phyloP scores from a whole-genome alignment of 2,888 invertebrate genomes.

The Tipula helvola region DNA sequence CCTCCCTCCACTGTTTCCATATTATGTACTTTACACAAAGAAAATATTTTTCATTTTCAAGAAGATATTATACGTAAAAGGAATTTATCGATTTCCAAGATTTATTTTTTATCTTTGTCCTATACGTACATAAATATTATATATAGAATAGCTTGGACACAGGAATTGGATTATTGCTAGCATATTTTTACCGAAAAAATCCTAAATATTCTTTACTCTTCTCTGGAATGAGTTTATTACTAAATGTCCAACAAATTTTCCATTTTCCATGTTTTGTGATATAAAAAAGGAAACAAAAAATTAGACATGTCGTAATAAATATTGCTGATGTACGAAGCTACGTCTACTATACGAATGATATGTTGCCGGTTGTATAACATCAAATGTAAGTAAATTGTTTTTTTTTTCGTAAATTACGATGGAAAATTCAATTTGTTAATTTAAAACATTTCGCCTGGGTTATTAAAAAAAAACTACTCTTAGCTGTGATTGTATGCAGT shows the following conservation, averaged over 20 bases:
- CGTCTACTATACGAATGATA: not conserved
- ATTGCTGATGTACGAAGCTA: not conserved
- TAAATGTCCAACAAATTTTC: not conserved
- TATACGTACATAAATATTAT: not conserved
- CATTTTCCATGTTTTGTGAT: not conserved
- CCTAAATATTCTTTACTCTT: not conserved
- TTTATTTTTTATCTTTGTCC: not conserved
- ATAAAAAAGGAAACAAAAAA: not conserved
- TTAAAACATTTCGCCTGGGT: no score
- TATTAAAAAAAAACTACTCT: no score
- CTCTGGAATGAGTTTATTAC: not conserved
- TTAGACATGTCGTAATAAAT: not conserved
- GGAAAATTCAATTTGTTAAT: no score
- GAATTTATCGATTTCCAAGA: not conserved
- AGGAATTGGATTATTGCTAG: not conserved
- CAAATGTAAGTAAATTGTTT: no score
- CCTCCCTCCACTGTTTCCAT: not conserved
- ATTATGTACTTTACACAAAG: not conserved
- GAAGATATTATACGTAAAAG: not conserved
- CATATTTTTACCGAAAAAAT: not conserved
- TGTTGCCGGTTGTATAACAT: no score
- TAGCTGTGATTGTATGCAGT: no score
- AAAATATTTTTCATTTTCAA: not conserved
- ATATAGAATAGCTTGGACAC: not conserved
- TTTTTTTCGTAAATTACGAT: no score